Base-by-base conservation (phyloP, 2,888 invertebrate species). In the Oscheius sp. region DNA sequence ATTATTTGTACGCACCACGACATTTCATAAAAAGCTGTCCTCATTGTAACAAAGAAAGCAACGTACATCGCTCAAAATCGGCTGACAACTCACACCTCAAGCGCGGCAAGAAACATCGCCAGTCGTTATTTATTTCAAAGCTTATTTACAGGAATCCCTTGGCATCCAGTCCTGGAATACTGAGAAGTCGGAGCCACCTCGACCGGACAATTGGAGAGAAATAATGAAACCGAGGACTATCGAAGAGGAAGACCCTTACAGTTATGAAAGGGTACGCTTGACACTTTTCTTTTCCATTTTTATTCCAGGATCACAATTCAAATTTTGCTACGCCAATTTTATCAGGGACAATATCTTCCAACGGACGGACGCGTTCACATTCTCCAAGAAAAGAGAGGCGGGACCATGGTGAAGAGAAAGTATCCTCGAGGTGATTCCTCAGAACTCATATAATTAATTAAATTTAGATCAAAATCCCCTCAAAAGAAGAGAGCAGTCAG, bases 111-210 rank as follows among this genome's bases (percentile, higher is more conserved):
- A 55, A 55, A 25, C 55, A 55, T 23, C 21, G 2, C 25, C 13
- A 55, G n/a, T 13, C 49, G n/a, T 27, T 9, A 58, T 58, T 58
- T 25, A 27, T 29, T 25, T 16, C 45, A 43, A 18, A 21, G 21
- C 18, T 63, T 29, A 27, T n/a, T 63, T 77, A 9, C 70, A 83
- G 83, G 83, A 82, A n/a, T 80, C 80, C 0, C 72, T 80, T 18
- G 83, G 81, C 1, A 80, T 83, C 27, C 80, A 79, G 18, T 78
- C 79, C 23, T 83, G 83, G 83, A 83, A 83, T 43, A 81, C 83
- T 6, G 83, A 83, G 55, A 77, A 77, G 52, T 72, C 72, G 9
- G 74, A 74, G 23, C 56, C 72, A 12, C 41, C 45, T 13, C 27
- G 59, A 2, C 46, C 45, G 41, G 63, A 56, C n/a, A 72, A 29